Evolutionary conservation across 2,797 vertebrate species (phyloP).

Genomic region (Danio aesculapii): DNA sequence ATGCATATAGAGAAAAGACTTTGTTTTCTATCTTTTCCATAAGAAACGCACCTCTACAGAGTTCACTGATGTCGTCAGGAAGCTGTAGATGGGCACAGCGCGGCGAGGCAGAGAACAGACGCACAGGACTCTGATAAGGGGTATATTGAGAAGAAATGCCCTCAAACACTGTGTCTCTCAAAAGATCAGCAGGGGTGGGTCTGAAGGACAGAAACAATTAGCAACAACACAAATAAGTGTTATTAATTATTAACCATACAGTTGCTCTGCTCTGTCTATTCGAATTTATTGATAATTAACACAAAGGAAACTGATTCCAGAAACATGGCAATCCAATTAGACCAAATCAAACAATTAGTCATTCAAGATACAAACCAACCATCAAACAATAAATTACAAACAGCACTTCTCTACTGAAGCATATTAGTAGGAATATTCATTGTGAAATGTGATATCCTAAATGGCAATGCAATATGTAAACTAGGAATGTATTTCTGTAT

Average conservation of each 20-base stretch:
- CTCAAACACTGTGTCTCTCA: slow-evolving; percentile 84
- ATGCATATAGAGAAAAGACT: too few relatives aligned
- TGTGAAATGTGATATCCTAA: too few relatives aligned
- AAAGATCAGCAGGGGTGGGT: slow-evolving; percentile 86
- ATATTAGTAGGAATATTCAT: too few relatives aligned
- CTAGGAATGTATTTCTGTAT: too few relatives aligned
- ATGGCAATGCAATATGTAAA: too few relatives aligned
- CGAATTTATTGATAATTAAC: not conserved
- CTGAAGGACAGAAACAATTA: slow-evolving; percentile 69
- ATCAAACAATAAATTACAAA: too few relatives aligned
- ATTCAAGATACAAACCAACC: too few relatives aligned
- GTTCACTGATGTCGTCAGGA: slow-evolving; percentile 92
- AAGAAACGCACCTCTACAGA: slow-evolving; percentile 84
- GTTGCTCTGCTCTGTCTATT: not conserved
- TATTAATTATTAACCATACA: not conserved
- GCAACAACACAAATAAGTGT: not conserved
- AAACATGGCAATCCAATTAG: too few relatives aligned
- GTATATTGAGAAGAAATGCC: slow-evolving; percentile 82
- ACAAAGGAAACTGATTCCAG: not conserved
- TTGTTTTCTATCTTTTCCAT: too few relatives aligned
- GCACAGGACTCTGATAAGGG: slow-evolving; percentile 83
- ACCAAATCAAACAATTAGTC: not conserved
- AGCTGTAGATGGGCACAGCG: slow-evolving; percentile 91
- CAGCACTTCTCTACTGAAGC: too few relatives aligned
- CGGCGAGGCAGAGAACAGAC: slow-evolving; percentile 91